These are phyloP conservation scores for Triplophysa siluroides DNA, from an alignment of 2,113 vertebrate species.

Conservation along the genomic window DNA sequence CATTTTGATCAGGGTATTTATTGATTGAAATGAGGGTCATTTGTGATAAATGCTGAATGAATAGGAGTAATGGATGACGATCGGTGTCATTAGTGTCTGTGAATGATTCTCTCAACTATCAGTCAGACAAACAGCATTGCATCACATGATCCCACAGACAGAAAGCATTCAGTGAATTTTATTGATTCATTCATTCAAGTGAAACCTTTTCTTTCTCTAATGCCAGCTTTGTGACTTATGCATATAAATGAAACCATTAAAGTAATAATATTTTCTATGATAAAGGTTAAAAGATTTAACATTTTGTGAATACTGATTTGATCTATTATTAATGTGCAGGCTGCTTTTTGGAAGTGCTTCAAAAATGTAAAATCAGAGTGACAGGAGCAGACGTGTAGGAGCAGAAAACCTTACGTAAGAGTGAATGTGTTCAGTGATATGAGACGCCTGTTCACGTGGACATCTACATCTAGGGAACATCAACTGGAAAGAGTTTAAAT, in stretches of 20 bases:
- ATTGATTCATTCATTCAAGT: neutral
- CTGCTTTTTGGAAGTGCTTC: neutral
- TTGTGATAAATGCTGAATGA: neutral
- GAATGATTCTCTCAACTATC: slow-evolving; percentile 5
- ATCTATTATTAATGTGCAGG: neutral
- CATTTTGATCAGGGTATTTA: neutral
- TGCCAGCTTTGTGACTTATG: neutral
- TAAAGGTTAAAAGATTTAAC: neutral
- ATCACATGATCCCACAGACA: neutral
- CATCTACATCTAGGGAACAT: neutral
- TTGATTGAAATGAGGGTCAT: neutral
- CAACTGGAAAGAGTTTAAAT: neutral
- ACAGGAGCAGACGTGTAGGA: neutral
- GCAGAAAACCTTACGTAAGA: slow-evolving; percentile 3
- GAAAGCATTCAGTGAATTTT: neutral
- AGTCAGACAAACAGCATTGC: neutral
- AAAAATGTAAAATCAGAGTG: slow-evolving; percentile 1
- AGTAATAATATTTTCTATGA: neutral
- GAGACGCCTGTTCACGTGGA: neutral
- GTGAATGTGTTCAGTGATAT: slow-evolving; percentile 21
- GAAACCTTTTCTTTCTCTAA: neutral
- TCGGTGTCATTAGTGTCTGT: neutral
- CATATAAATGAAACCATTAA: too few species aligned
- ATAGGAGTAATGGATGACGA: neutral
- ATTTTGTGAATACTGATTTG: neutral